Conservation (phyloP, 2,797 vertebrate genomes). For the Myioborus miniatus region DNA sequence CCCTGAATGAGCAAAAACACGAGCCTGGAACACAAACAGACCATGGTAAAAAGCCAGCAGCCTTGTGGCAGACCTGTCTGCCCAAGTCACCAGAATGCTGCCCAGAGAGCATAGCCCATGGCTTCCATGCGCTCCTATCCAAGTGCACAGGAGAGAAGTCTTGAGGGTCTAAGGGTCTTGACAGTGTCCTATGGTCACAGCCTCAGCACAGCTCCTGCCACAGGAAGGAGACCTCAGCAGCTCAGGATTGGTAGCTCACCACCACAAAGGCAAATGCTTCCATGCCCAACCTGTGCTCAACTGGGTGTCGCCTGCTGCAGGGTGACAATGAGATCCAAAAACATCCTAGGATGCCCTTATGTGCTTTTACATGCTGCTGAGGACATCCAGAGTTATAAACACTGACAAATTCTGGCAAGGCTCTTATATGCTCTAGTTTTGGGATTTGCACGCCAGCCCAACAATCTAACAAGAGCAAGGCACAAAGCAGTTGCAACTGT, state of each 20-base stretch:
- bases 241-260: neutral
- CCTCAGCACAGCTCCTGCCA: neutral
- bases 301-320: fast-evolving
- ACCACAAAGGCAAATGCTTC: fast-evolving
- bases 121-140: neutral
- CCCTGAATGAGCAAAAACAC: neutral
- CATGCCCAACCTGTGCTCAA: neutral
- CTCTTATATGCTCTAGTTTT: neutral
- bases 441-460: neutral
- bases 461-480: neutral
- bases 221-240: neutral
- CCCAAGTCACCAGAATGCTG: neutral
- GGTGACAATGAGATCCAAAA: neutral
- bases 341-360: neutral
- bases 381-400: neutral
- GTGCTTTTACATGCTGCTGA: fast-evolving
- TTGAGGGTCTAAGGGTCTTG: neutral
- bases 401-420: neutral
- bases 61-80: neutral
- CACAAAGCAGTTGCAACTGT: neutral
- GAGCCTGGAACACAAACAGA: neutral
- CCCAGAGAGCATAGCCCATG: neutral
- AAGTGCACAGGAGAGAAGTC: neutral
- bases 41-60: neutral
- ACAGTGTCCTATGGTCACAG: neutral